Conservation (phyloP, 2,797 vertebrate genomes). For the Hoplostethus atlanticus region DNA sequence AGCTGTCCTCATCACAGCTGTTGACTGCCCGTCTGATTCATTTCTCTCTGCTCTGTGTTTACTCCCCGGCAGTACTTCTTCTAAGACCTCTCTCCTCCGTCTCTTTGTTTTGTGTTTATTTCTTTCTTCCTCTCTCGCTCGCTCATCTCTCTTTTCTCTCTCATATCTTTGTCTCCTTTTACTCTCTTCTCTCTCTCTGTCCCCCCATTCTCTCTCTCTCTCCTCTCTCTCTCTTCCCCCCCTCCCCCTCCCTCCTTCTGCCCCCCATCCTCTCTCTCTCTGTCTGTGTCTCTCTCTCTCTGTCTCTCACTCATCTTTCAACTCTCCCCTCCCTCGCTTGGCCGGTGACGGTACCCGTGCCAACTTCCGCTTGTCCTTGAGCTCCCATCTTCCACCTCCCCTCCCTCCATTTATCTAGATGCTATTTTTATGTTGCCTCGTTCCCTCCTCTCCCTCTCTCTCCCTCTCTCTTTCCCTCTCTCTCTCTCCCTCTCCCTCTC, state of each 20-base stretch:
- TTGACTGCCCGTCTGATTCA: constrained; percentile 11
- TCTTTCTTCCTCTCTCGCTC: not conserved
- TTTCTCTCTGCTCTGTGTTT: not conserved
- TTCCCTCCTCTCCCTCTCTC: constrained; percentile 26
- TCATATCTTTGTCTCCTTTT: too few species aligned
- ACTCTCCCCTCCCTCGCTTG: not conserved
- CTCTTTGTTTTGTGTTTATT: not conserved
- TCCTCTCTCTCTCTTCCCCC: not conserved
- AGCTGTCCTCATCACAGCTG: constrained; percentile 9
- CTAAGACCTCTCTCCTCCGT: not conserved
- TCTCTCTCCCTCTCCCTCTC: not conserved
- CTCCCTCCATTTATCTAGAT: constrained; percentile 53
- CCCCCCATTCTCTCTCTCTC: not conserved
- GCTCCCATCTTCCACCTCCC: constrained; percentile 32
- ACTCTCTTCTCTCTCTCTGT: not conserved
- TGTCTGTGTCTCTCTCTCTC: not conserved
- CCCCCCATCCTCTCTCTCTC: not conserved
- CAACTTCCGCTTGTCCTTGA: constrained; percentile 58
- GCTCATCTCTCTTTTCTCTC: not conserved
- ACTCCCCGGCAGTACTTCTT: not conserved
- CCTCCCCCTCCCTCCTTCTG: too few species aligned
- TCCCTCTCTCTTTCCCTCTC: not conserved
- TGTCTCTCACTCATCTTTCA: constrained; percentile 1
- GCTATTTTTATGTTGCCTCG: constrained; percentile 71
- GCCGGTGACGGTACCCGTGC: constrained; percentile 24